Evolutionary conservation across 1,140 invertebrate species (phyloP).

Genomic region (Drosophila pseudoobscura): DNA sequence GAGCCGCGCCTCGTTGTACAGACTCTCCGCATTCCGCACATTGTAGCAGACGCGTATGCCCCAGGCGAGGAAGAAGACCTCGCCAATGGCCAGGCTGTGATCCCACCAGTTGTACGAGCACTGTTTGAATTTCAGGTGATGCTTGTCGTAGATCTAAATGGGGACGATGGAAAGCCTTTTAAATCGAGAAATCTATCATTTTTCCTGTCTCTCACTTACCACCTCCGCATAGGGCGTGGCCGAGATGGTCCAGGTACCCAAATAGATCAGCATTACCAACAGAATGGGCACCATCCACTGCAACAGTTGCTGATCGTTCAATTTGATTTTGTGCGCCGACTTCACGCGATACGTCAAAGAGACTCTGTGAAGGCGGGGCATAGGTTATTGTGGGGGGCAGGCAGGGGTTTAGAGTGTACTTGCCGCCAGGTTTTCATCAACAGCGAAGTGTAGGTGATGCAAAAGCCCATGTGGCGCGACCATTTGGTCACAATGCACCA

Average conservation of each 20-base stretch:
- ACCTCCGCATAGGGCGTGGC: conserved; percentile 90
- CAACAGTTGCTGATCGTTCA: conserved; percentile 94
- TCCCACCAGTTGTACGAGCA: conserved; percentile 97
- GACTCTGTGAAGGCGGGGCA: conserved; percentile 86
- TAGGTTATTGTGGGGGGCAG: too few species aligned
- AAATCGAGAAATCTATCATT: too few species aligned
- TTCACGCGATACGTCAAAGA: conserved; percentile 97
- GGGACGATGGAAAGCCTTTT: not conserved
- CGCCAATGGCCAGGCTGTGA: conserved; percentile 93
- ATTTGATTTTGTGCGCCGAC: conserved; percentile 95
- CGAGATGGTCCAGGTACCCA: conserved; percentile 94
- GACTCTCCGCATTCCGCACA: conserved; percentile 94
- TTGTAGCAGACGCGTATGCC: conserved; percentile 95
- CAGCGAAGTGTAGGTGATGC: conserved; percentile 94
- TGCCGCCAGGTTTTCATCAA: conserved; percentile 97
- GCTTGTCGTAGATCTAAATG: conserved; percentile 87
- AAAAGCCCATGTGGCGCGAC: conserved; percentile 95
- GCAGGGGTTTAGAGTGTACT: conserved; percentile 6
- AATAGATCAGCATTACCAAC: conserved; percentile 93
- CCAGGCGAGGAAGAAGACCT: conserved; percentile 94
- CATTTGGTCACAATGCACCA: conserved; percentile 95
- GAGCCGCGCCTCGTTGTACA: conserved; percentile 95
- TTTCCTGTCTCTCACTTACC: conserved; percentile 77
- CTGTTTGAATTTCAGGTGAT: conserved; percentile 92
- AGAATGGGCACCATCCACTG: conserved; percentile 96